Evolutionary conservation across 2,797 vertebrate genomes (phyloP).

Genomic region (Leucoraja ocellata): DNA sequence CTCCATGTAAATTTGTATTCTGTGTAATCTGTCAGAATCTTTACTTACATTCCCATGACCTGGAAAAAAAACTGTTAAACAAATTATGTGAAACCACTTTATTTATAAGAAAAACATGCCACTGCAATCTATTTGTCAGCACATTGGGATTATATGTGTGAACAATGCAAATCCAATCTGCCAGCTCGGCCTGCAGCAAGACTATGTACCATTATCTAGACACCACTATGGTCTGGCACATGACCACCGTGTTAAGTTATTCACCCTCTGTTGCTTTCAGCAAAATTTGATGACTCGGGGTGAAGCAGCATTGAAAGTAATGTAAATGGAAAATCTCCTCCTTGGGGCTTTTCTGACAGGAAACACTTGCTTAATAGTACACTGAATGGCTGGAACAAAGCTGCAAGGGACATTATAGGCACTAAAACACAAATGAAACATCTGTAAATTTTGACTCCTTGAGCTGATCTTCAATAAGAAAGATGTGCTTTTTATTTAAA

Average conservation of each 20-base stretch:
- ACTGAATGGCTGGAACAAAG: neutral
- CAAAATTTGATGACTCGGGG: neutral
- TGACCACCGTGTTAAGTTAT: neutral
- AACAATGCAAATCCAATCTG: constrained; percentile 5
- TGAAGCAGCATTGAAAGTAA: neutral
- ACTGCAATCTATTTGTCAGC: constrained; percentile 2
- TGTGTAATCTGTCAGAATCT: neutral
- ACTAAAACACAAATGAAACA: neutral
- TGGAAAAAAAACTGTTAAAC: neutral
- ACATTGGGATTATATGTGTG: neutral
- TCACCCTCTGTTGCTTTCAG: neutral
- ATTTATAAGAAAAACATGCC: neutral
- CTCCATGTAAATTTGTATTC: neutral
- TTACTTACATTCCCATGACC: neutral
- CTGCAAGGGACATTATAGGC: neutral
- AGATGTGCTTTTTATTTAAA: neutral
- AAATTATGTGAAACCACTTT: neutral
- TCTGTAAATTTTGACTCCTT: neutral
- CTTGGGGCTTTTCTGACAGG: neutral
- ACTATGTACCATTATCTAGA: neutral
- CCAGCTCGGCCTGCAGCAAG: neutral
- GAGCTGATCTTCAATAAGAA: neutral
- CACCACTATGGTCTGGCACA: neutral
- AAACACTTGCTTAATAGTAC: neutral
- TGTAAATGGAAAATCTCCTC: neutral